These are phyloP conservation scores for Trachelipus rathkii DNA, from an alignment of 1,140 invertebrate species.

Conservation along the genomic window DNA sequence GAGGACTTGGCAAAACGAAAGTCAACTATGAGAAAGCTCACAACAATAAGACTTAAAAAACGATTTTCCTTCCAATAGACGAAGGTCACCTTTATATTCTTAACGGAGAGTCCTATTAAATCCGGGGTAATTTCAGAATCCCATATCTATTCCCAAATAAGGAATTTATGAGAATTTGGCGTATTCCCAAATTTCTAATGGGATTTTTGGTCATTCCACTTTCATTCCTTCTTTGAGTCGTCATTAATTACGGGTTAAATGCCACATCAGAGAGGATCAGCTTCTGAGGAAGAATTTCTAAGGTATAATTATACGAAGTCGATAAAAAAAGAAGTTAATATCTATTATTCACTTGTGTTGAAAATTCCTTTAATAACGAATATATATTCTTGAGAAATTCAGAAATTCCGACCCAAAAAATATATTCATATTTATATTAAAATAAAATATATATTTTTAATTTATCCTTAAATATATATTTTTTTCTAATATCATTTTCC, in stretches of 20 bases:
- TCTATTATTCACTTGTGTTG: too few relatives aligned
- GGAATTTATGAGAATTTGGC: slow-evolving; percentile 8
- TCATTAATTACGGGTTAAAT: background rate
- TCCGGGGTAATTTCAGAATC: background rate
- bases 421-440: too few relatives aligned
- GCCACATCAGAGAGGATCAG: background rate
- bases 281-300: background rate
- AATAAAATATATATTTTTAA: too few relatives aligned
- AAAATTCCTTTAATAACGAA: too few relatives aligned
- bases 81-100: background rate
- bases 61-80: background rate
- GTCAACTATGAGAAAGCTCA: background rate
- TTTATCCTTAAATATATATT: too few relatives aligned
- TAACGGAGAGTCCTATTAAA: background rate
- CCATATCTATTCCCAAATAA: background rate
- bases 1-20: background rate
- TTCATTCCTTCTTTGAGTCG: background rate
- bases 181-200: slow-evolving; percentile 1
- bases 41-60: background rate
- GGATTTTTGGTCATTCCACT: background rate
- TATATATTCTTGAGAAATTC: too few relatives aligned
- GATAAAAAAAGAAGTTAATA: too few relatives aligned
- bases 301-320: too few relatives aligned
- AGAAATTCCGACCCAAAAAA: too few relatives aligned
- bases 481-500: too few relatives aligned